A percentile compares a stretch with the other conserved stretches of the same genome.
These are phyloP conservation scores for Nerophis lumbriciformis DNA, from an alignment of 2,113 vertebrate species.

Conservation along the genomic window DNA sequence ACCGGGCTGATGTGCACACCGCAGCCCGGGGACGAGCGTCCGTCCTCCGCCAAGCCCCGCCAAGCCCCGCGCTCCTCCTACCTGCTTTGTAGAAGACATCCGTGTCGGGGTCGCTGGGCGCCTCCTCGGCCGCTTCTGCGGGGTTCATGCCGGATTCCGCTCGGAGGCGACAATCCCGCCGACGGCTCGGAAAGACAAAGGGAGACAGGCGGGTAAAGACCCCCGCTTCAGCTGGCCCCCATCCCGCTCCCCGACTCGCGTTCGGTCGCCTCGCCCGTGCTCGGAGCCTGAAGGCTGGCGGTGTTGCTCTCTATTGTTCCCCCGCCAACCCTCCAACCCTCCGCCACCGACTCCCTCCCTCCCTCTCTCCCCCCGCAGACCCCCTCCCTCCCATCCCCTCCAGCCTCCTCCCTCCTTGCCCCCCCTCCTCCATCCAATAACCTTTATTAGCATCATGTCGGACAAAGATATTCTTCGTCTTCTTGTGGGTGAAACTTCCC, in stretches of 20 bases:
- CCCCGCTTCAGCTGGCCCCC: conserved; percentile 21
- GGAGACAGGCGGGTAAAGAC: background rate
- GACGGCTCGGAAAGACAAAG: conserved; percentile 27
- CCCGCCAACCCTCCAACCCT: conserved; percentile 55
- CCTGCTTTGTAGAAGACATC: conserved; percentile 68
- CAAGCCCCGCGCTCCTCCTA: conserved; percentile 14
- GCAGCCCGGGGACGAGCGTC: background rate
- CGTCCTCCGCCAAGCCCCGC: background rate
- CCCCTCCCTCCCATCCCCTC: conserved; percentile 7
- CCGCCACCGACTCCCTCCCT: conserved; percentile 54
- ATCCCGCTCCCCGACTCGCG: conserved; percentile 17
- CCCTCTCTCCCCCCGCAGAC: conserved; percentile 23
- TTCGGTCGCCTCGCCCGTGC: conserved; percentile 32
- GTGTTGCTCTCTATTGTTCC: conserved; percentile 66
- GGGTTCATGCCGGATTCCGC: conserved; percentile 61
- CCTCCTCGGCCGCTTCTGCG: conserved; percentile 65
- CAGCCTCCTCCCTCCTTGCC: background rate
- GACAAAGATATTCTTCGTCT: background rate
- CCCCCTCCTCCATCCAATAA: conserved; percentile 11
- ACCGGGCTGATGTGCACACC: conserved; percentile 1
- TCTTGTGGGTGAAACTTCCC: background rate
- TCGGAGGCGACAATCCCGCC: conserved; percentile 37
- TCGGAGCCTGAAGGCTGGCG: conserved; percentile 42
- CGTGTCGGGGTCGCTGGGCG: conserved; percentile 63
- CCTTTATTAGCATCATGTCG: conserved; percentile 21